Conservation (phyloP, 2,888 invertebrate genomes). For the Cheilosia variabilis region DNA sequence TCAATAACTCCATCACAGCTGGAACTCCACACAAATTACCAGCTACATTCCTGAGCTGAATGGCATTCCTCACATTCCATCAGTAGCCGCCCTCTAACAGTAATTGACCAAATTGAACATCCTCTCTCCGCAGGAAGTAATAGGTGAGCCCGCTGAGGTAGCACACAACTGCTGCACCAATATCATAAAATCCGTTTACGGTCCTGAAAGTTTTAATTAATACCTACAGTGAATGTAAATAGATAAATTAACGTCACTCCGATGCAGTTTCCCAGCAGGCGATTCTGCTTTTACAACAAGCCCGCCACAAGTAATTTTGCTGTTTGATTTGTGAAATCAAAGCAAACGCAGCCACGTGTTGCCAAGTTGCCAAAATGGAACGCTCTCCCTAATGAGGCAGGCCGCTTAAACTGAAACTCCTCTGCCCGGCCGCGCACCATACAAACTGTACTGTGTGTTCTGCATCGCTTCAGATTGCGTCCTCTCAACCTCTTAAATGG, state of each 20-base stretch:
- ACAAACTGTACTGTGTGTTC: constrained; percentile 29
- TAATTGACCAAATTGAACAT: background rate
- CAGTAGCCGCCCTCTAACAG: background rate
- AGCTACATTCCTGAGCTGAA: background rate
- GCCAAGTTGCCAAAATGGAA: background rate
- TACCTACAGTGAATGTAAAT: constrained; percentile 30
- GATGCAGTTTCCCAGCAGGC: background rate
- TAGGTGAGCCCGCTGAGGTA: constrained; percentile 17
- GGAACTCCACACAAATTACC: too few relatives aligned
- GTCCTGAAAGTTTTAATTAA: constrained; percentile 25
- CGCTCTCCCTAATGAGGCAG: background rate
- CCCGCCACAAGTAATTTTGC: background rate
- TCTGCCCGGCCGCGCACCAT: too few relatives aligned
- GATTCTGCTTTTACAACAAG: constrained; percentile 11
- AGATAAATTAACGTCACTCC: constrained; percentile 14
- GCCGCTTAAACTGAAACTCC: background rate
- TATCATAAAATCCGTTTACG: constrained; percentile 20
- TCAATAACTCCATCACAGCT: too few relatives aligned
- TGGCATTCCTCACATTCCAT: background rate
- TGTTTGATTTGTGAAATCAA: background rate
- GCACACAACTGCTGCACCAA: background rate
- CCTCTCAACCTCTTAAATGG: constrained; percentile 16
- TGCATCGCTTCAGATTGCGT: constrained; percentile 70
- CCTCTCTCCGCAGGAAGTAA: constrained; percentile 5
- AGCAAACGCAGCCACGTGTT: background rate